A percentile compares a stretch with the other conserved stretches of the same genome.
Conservation (phyloP, 2,113 vertebrate genomes). For the Pygoscelis adeliae region DNA sequence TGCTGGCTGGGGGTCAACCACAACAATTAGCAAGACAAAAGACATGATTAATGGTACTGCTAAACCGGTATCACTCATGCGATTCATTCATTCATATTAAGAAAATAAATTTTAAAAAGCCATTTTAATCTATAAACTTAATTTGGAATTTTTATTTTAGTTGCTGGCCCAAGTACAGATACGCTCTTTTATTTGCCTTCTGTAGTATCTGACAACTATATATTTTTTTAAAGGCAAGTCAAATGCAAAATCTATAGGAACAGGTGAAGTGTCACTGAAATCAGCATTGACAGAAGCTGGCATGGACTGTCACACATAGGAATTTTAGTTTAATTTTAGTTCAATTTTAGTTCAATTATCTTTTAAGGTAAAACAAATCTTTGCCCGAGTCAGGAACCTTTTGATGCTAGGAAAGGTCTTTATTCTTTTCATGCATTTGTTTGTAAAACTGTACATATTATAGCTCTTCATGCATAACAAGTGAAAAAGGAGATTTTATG, state of each 20-base stretch:
- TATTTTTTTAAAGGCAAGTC: not conserved
- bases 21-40: constrained; percentile 5
- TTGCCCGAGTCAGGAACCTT: not conserved
- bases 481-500: constrained; percentile 50
- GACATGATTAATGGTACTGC: constrained; percentile 33
- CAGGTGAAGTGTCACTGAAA: not conserved
- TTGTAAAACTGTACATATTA: not conserved
- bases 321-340: not conserved
- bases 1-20: too few species aligned
- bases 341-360: not conserved
- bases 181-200: not conserved
- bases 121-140: constrained; percentile 20
- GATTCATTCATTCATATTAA: constrained; percentile 51
- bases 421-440: not conserved
- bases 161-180: not conserved
- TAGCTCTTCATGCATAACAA: not conserved
- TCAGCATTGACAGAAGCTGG: not conserved
- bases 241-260: not conserved
- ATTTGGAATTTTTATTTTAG: constrained; percentile 5
- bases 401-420: not conserved
- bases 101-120: constrained; percentile 17
- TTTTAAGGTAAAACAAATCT: not conserved
- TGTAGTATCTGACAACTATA: not conserved
- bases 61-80: constrained; percentile 20
- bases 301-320: not conserved